Base-by-base conservation (phyloP, 2,113 vertebrate genomes). In the Lethenteron reissneri region DNA sequence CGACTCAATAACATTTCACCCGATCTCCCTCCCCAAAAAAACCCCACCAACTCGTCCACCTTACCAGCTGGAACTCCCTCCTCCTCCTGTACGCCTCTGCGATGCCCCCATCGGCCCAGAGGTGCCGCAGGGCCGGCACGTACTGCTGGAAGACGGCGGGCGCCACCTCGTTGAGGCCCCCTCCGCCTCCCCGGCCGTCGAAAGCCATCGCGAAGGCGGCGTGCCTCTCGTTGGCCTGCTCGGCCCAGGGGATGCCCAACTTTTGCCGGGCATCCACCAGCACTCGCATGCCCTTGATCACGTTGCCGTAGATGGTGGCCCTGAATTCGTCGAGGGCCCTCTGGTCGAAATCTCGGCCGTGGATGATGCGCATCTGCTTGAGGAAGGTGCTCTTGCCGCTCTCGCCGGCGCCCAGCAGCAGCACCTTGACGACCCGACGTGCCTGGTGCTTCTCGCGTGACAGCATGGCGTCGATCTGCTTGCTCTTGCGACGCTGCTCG, bases 141-240 rank as follows among this genome's bases (percentile, higher is more conserved):
- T 96, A 97, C 10, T 90, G 84, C 81, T 95, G 92, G 76, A 97
- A 97, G 75, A 88, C 86, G 70, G 85, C 80, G 2, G 92, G 90
- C 78, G 96, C 92, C 15, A 96, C 81, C 3, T 85, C 81, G n/a
- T 68, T 25, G 2, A 25, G 41, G 41, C 41, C 41, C 41, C 41
- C 41, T 7, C 41, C 41, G 41, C 41, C 41, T 41, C 41, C 41
- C 56, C 86, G 86, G 72, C 85, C 91, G 76, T 95, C 89, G 70
- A 92, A 96, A 72, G 90, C 88, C 92, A 97, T 92, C 78, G 96
- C 79, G 79, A 96, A 88, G 89, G 95, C 89, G 8, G 88, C 88
- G 3, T 94, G 90, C 81, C 96, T 97, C 79, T 90, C 92, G 5
- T 96, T 97, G 77, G 92, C 92, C 0, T 85, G 85, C 79, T 86